These are phyloP conservation scores for Priocnemis perturbator DNA, from an alignment of 2,888 invertebrate species.

Conservation along the genomic window DNA sequence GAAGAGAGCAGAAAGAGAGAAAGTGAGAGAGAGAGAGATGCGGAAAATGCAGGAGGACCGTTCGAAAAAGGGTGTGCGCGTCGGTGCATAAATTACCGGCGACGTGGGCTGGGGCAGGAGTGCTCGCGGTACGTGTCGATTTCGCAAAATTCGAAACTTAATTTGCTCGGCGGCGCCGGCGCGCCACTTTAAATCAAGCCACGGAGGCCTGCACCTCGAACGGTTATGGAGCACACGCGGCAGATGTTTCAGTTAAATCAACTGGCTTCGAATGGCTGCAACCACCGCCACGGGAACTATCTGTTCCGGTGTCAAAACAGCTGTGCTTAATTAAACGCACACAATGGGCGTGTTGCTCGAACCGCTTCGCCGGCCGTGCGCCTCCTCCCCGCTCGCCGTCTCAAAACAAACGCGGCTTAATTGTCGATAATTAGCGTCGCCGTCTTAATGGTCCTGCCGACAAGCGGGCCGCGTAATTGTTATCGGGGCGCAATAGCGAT, in stretches of 20 bases:
- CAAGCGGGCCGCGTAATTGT: not conserved
- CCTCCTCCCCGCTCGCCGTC: not conserved
- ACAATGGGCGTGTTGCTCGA: constrained; percentile 33
- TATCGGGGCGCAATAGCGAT: not conserved
- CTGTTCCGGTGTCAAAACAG: constrained; percentile 66
- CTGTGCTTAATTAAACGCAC: constrained; percentile 68
- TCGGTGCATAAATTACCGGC: no score
- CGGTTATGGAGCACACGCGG: constrained; percentile 59
- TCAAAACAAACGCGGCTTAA: constrained; percentile 2
- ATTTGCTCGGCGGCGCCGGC: constrained; percentile 32
- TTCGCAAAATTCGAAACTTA: constrained; percentile 39
- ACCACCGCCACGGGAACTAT: constrained; percentile 57
- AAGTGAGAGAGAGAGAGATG: no score
- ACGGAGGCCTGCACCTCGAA: constrained; percentile 21
- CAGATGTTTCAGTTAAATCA: constrained; percentile 72
- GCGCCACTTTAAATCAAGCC: not conserved
- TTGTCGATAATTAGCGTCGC: constrained; percentile 8
- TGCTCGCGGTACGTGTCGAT: constrained; percentile 2
- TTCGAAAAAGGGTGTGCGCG: no score
- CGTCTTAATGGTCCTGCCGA: not conserved
- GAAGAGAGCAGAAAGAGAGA: no score
- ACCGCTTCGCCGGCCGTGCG: not conserved
- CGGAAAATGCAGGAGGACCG: no score
- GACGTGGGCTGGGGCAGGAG: no score
- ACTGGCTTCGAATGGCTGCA: constrained; percentile 58